phyloP scores from a whole-genome alignment of 2,797 vertebrate species.

The Molossus alvarezi region DNA sequence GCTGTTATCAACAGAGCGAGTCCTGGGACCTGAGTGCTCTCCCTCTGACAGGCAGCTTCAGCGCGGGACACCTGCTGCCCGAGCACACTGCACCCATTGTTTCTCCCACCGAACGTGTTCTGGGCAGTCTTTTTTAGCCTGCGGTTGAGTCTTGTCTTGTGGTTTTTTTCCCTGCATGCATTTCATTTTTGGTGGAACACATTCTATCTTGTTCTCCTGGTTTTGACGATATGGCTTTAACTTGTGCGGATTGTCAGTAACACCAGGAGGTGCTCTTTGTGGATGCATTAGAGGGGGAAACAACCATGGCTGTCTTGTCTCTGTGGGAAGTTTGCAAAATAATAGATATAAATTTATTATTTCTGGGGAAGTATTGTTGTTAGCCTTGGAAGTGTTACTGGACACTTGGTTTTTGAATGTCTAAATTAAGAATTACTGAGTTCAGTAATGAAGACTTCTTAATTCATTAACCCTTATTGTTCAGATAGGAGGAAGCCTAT shows the following conservation, averaged over 20 bases:
- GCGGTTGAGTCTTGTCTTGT: background rate
- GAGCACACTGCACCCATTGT: conserved; percentile 64
- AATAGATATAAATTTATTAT: background rate
- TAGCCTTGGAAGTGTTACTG: conserved; percentile 4
- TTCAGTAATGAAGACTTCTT: background rate
- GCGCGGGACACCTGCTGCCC: conserved; percentile 54
- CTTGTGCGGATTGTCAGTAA: background rate
- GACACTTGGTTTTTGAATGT: conserved; percentile 43
- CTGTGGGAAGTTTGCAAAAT: conserved; percentile 13
- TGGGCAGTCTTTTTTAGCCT: background rate
- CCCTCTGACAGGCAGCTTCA: background rate
- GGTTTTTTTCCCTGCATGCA: background rate
- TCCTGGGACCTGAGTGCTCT: background rate
- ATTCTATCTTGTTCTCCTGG: conserved; percentile 46
- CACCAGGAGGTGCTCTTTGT: background rate
- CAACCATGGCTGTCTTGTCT: background rate
- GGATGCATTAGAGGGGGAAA: background rate
- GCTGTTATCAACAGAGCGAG: background rate
- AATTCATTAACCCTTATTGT: background rate
- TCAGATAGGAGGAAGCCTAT: background rate
- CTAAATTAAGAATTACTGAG: background rate
- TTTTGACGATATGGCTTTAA: conserved; percentile 27
- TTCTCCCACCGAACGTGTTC: background rate
- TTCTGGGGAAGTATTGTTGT: conserved; percentile 1
- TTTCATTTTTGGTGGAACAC: conserved; percentile 59